Evolutionary conservation across 2,888 invertebrate genomes (phyloP).

Genomic region (Schizaphis graminum): DNA sequence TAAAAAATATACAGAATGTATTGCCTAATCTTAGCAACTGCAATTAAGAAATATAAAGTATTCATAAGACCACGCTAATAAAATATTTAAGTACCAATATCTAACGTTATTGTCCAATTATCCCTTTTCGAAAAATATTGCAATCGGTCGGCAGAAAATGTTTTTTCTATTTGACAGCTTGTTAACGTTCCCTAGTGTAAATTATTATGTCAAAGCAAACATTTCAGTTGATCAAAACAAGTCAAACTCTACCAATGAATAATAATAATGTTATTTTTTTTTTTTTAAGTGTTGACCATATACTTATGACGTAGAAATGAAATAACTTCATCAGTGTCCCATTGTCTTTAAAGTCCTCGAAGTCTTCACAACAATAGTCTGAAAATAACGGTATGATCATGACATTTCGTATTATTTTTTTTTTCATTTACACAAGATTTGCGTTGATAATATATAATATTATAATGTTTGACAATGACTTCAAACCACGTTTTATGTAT

Average conservation of each 20-base stretch:
- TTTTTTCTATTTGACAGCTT: conserved; percentile 52
- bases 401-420: not conserved
- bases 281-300: not conserved
- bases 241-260: conserved; percentile 1
- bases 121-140: conserved; percentile 39
- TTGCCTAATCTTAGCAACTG: not conserved
- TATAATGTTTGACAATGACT: not conserved
- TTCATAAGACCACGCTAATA: not conserved
- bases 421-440: not conserved
- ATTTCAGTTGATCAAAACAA: conserved; percentile 24
- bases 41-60: not conserved
- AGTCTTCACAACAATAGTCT: not conserved
- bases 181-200: conserved; percentile 40
- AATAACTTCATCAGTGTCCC: not conserved
- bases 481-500: not conserved
- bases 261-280: not conserved
- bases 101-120: conserved; percentile 47
- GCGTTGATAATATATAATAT: not conserved
- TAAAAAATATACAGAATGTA: no score
- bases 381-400: not conserved
- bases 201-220: conserved; percentile 47
- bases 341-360: not conserved
- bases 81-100: conserved; percentile 40
- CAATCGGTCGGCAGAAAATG: conserved; percentile 4
- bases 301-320: not conserved